Evolutionary conservation across 2,888 invertebrate species (phyloP), one percentile per base, ranked within the genome.

Genomic region (Thera obeliscata): DNA sequence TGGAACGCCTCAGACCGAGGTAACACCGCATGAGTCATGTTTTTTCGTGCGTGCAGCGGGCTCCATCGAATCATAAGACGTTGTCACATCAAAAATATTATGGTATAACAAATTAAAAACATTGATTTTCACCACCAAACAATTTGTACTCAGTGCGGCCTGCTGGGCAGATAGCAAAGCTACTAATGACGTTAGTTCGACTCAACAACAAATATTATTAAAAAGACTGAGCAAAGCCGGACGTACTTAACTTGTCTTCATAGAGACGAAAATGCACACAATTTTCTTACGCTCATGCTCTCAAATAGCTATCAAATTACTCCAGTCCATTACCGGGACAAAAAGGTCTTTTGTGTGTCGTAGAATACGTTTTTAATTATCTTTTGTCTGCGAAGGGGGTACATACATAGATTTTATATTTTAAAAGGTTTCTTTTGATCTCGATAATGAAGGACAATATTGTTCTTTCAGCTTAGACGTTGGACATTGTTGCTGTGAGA

Each of bases 241-340:
- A 2, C 2, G 6, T 7, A 9, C 9, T 46, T 2, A 55, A n/a
- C 33, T 56, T 11, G 60, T 36, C 9, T 41, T 46, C 43, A 9
- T 2, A 9, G 9, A 9, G 43, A 9, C 43, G 9, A 8, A 46
- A 38, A 36, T 56, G 61, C 22, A 56, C 38, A 36, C n/a, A 33
- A 36, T 38, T 22, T 57, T 43, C 55, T 56, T 43, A 22, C 54
- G 33, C 55, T 58, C 50, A 38, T 63, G 38, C 67, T 70, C 62
- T 65, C 41, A 62, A 67, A 61, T 57, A 66, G 64, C 58, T 69
- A 69, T 67, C 67, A 61, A 64, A 66, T 66, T 66, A 70, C 70
- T 57, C 36, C 61, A 54, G 64, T 58, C 62, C 63, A 66, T 69
- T 63, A 65, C 8, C 41, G 36, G 58, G 56, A 64, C 61, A 62